A percentile compares a stretch with the other conserved stretches of the same genome.
These are phyloP conservation scores for Dicyrtoma fusca DNA, from an alignment of 2,888 invertebrate genomes.

Conservation along the genomic window DNA sequence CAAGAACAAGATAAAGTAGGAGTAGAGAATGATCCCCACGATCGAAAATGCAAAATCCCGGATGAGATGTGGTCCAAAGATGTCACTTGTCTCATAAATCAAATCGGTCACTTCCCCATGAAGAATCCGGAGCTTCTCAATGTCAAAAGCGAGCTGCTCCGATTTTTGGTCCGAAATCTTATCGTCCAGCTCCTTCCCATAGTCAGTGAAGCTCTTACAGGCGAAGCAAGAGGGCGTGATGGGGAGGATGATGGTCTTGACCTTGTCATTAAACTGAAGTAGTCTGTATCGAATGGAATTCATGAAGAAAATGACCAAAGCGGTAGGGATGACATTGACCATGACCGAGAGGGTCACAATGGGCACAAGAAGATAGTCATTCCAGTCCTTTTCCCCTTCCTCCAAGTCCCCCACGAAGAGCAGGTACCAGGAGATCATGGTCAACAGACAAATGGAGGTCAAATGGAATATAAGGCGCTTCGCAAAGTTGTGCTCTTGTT, in stretches of 20 bases:
- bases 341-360: conserved; percentile 38
- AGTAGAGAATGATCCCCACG: conserved; percentile 44
- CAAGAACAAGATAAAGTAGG: conserved; percentile 44
- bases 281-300: conserved; percentile 47
- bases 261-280: conserved; percentile 47
- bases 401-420: conserved; percentile 41
- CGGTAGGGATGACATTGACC: conserved; percentile 41
- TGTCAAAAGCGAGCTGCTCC: conserved; percentile 35
- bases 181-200: conserved; percentile 46
- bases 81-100: conserved; percentile 41
- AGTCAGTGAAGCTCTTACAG: conserved; percentile 45
- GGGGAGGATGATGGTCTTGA: conserved; percentile 36
- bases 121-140: conserved; percentile 51
- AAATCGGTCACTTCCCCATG: conserved; percentile 46
- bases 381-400: neutral
- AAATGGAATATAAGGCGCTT: conserved; percentile 27
- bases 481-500: conserved; percentile 43
- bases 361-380: conserved; percentile 44
- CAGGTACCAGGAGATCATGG: conserved; percentile 27
- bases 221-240: conserved; percentile 44
- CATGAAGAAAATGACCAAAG: conserved; percentile 48
- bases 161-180: conserved; percentile 31
- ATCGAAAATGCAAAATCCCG: conserved; percentile 46
- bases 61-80: conserved; percentile 51
- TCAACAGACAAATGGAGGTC: conserved; percentile 18